Conservation (phyloP, 2,797 vertebrate species). For the Myotis daubentonii region DNA sequence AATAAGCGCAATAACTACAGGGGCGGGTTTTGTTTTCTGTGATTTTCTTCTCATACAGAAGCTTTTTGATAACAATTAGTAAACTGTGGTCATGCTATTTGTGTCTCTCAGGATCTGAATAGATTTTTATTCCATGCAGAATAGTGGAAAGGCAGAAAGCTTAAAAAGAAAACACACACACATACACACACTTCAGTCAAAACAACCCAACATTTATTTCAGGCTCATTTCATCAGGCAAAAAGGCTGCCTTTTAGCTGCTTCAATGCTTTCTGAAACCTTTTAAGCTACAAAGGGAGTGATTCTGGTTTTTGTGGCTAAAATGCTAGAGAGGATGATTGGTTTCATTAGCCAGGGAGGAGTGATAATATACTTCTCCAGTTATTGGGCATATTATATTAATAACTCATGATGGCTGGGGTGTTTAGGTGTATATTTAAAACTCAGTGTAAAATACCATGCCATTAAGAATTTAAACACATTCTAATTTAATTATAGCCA, state of each 20-base stretch:
- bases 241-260: conserved; percentile 60
- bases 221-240: conserved; percentile 50
- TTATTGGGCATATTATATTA: conserved; percentile 78
- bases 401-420: conserved; percentile 78
- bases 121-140: conserved; percentile 18
- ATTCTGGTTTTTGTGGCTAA: conserved; percentile 71
- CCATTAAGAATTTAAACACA: conserved; percentile 82
- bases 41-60: neutral
- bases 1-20: conserved; percentile 3
- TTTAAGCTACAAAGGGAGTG: conserved; percentile 61
- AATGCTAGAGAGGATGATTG: conserved; percentile 61
- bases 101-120: neutral
- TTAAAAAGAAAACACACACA: neutral
- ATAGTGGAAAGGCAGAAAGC: neutral
- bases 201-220: conserved; percentile 59
- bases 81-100: neutral
- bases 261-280: conserved; percentile 62
- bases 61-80: neutral
- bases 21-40: neutral
- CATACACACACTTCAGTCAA: conserved; percentile 42
- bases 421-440: conserved; percentile 80
- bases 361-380: conserved; percentile 74
- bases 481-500: conserved; percentile 80
- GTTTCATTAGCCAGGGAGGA: conserved; percentile 76
- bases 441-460: conserved; percentile 74